Conservation (phyloP, 1,140 invertebrate species). For the Drosophila teissieri region DNA sequence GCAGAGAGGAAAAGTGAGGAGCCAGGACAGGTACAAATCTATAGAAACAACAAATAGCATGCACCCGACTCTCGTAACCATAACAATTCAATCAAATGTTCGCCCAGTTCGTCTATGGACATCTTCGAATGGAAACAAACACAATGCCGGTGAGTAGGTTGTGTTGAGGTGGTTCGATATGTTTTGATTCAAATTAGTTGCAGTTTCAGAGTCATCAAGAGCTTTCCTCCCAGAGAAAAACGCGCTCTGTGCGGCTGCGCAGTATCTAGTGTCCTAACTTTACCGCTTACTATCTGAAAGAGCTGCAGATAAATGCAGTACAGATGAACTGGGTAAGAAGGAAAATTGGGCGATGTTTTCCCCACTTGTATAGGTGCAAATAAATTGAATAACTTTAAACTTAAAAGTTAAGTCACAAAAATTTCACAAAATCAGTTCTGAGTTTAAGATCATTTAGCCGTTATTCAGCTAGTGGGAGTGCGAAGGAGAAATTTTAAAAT, state of each 20-base stretch:
- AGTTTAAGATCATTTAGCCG: too few species aligned
- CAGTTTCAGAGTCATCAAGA: constrained; percentile 8
- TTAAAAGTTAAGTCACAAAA: too few species aligned
- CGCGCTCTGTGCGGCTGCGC: constrained; percentile 46
- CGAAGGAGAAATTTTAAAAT: too few species aligned
- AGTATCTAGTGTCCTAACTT: constrained; percentile 41
- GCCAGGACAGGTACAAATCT: constrained; percentile 31
- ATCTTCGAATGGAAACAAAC: constrained; percentile 61
- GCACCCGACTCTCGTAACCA: constrained; percentile 60
- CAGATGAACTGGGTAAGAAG: not conserved
- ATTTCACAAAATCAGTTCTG: too few species aligned
- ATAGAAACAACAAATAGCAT: constrained; percentile 27
- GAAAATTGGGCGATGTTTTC: constrained; percentile 44
- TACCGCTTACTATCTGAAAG: constrained; percentile 51
- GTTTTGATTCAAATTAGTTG: constrained; percentile 68
- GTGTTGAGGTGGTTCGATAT: constrained; percentile 22
- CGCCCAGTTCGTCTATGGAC: constrained; percentile 62
- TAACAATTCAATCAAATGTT: constrained; percentile 81
- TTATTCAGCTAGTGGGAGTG: too few species aligned
- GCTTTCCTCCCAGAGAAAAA: constrained; percentile 10
- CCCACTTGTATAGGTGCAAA: not conserved
- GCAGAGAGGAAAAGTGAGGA: constrained; percentile 16
- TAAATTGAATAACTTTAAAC: not conserved
- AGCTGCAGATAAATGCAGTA: not conserved
- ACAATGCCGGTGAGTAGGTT: constrained; percentile 2